Conservation (phyloP, 2,797 vertebrate species). For the Lycodopsis pacificus region DNA sequence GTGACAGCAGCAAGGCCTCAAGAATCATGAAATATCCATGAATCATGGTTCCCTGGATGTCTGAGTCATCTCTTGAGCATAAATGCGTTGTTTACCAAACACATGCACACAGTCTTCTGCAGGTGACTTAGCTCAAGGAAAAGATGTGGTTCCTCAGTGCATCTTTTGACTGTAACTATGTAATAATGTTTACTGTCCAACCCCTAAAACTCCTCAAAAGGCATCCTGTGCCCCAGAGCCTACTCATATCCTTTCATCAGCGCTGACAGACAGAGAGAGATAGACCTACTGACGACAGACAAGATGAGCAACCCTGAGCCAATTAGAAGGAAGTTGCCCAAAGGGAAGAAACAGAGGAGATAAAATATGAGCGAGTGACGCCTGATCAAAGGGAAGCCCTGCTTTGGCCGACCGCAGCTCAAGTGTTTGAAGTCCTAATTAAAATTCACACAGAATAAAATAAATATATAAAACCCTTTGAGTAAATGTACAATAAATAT, state of each 20-base stretch:
- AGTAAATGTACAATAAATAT: slow-evolving; percentile 79
- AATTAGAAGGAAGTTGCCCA: slow-evolving; percentile 79
- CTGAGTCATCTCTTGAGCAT: slow-evolving; percentile 39
- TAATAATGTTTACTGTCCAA: slow-evolving; percentile 53
- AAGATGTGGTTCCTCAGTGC: slow-evolving; percentile 7
- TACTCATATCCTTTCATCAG: slow-evolving; percentile 75
- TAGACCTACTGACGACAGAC: slow-evolving; percentile 71
- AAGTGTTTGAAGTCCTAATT: slow-evolving; percentile 85
- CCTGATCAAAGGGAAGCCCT: slow-evolving; percentile 83
- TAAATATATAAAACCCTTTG: slow-evolving; percentile 75
- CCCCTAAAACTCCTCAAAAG: slow-evolving; percentile 49
- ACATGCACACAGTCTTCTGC: neutral
- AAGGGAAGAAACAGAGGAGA: slow-evolving; percentile 63
- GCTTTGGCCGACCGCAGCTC: slow-evolving; percentile 64
- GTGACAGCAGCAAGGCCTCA: slow-evolving; percentile 2
- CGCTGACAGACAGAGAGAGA: slow-evolving; percentile 69
- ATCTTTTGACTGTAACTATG: slow-evolving; percentile 28
- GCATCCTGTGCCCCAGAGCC: slow-evolving; percentile 32
- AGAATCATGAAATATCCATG: slow-evolving; percentile 4
- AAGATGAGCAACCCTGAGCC: slow-evolving; percentile 67
- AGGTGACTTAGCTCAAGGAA: slow-evolving; percentile 17
- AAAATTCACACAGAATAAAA: slow-evolving; percentile 80
- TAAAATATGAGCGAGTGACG: slow-evolving; percentile 68
- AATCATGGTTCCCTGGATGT: slow-evolving; percentile 28
- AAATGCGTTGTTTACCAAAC: slow-evolving; percentile 26